Evolutionary conservation across 1,140 invertebrate species (phyloP).

Genomic region (Lutraria rhynchaena): DNA sequence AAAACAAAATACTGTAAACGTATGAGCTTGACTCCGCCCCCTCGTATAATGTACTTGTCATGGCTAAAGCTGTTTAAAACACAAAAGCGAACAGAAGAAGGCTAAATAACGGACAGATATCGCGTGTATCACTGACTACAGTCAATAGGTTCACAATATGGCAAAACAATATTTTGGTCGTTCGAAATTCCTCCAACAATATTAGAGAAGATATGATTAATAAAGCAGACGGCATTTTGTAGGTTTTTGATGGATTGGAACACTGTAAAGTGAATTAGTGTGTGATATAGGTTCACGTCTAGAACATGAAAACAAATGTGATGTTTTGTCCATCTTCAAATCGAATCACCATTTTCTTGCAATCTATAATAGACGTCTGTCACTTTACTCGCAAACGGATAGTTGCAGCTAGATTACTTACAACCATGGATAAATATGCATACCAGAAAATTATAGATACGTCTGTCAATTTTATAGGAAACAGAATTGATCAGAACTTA

Average conservation of each 20-base stretch:
- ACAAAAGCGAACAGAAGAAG: not conserved
- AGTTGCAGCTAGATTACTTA: too few relatives aligned
- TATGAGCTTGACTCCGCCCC: constrained; percentile 20
- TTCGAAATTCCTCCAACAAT: constrained; percentile 13
- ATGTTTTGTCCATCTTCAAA: too few relatives aligned
- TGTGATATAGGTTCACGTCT: too few relatives aligned
- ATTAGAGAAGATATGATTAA: constrained; percentile 24
- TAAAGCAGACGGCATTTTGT: constrained; percentile 3
- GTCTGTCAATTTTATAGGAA: too few relatives aligned
- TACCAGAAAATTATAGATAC: too few relatives aligned
- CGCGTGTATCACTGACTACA: constrained; percentile 10
- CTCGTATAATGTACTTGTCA: constrained; percentile 30
- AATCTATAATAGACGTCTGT: too few relatives aligned
- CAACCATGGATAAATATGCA: too few relatives aligned
- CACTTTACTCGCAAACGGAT: too few relatives aligned
- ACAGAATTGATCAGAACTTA: too few relatives aligned
- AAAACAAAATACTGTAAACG: constrained; percentile 42
- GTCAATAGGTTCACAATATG: constrained; percentile 25
- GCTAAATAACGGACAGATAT: constrained; percentile 16
- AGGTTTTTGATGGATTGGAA: not conserved
- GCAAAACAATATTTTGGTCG: not conserved
- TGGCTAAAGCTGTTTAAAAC: constrained; percentile 5
- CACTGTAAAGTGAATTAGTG: too few relatives aligned
- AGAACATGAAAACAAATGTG: too few relatives aligned
- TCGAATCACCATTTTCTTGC: too few relatives aligned